Conservation (phyloP, 2,888 invertebrate species). For the Drosophila subsilvestris region DNA sequence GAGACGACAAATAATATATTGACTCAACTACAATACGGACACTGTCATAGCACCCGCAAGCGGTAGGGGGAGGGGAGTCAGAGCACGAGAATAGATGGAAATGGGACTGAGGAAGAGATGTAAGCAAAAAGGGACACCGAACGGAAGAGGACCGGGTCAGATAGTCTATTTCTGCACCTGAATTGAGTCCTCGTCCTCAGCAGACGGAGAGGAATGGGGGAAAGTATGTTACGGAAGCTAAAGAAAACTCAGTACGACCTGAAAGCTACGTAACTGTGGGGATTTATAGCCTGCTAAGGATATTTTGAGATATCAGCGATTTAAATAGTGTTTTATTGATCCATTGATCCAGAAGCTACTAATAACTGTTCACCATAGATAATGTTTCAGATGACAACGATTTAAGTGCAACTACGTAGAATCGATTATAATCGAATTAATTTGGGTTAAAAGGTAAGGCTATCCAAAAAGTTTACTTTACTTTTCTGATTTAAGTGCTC, state of each 20-base stretch:
- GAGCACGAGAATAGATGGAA: conserved; percentile 20
- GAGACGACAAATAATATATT: conserved; percentile 70
- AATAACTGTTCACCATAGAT: too few species aligned
- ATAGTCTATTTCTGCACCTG: conserved; percentile 78
- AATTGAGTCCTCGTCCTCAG: conserved; percentile 46
- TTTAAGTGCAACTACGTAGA: too few species aligned
- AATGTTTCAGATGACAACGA: too few species aligned
- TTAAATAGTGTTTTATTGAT: conserved; percentile 18
- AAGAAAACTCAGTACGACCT: not conserved
- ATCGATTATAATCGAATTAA: conserved; percentile 43
- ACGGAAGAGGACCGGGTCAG: conserved; percentile 71
- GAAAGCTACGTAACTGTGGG: conserved; percentile 11
- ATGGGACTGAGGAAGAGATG: not conserved
- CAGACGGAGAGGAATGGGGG: conserved; percentile 11
- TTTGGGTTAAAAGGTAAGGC: not conserved
- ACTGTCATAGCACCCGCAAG: conserved; percentile 73
- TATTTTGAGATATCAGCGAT: conserved; percentile 38
- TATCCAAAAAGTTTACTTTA: conserved; percentile 9
- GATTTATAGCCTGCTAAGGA: conserved; percentile 38
- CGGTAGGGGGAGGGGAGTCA: conserved; percentile 43
- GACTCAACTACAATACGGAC: conserved; percentile 76
- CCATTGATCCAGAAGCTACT: conserved; percentile 4
- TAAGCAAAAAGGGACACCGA: conserved; percentile 15
- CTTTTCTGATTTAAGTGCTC: too few species aligned
- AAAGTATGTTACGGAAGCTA: not conserved